These are phyloP conservation scores for Rhizoglyphus robini DNA, from an alignment of 1,140 invertebrate genomes.

Conservation along the genomic window DNA sequence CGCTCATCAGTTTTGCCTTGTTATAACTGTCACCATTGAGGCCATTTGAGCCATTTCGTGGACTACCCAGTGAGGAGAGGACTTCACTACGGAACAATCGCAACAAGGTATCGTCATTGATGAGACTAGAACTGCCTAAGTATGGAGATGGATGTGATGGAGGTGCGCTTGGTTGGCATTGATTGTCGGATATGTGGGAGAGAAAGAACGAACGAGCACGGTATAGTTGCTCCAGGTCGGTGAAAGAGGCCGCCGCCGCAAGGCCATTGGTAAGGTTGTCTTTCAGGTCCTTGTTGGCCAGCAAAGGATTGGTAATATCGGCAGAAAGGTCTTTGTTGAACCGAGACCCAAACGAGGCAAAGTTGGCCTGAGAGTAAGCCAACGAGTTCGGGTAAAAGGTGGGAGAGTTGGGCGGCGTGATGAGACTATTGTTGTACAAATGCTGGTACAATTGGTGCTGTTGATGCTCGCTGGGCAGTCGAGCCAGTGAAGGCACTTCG, in stretches of 20 bases:
- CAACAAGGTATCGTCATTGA: not conserved
- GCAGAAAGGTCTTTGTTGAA: not conserved
- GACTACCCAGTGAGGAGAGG: not conserved
- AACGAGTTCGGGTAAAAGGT: not conserved
- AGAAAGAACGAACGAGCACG: not conserved
- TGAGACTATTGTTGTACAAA: not conserved
- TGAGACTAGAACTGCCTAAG: not conserved
- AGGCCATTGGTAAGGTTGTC: not conserved
- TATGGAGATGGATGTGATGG: not conserved
- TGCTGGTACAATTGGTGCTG: not conserved
- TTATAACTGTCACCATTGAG: not conserved
- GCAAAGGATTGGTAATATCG: not conserved
- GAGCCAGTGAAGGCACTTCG: not conserved
- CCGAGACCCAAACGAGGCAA: not conserved
- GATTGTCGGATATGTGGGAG: not conserved
- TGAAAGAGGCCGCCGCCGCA: not conserved
- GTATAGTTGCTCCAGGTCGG: not conserved
- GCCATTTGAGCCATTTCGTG: not conserved
- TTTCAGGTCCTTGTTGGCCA: not conserved
- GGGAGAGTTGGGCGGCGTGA: constrained; percentile 14
- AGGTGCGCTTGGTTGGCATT: not conserved
- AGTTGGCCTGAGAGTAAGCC: not conserved
- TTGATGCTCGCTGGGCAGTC: not conserved
- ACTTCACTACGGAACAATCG: not conserved
- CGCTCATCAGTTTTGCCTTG: not conserved